Conservation (phyloP, 92 coral and sea anemone genomes). For the Porites evermanni region DNA sequence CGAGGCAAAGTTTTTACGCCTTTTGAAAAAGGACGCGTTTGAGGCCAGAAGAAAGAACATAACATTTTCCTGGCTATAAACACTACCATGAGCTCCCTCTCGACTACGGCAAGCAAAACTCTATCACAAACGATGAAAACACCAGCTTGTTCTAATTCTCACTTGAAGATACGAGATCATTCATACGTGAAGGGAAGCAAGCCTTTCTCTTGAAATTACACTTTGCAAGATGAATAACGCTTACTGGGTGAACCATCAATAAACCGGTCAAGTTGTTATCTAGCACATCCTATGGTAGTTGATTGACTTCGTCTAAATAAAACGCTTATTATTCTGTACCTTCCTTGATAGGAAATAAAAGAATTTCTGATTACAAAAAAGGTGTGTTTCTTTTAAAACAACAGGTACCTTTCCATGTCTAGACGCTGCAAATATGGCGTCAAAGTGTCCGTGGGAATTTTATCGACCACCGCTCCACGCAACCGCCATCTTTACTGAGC, state of each 20-base stretch:
- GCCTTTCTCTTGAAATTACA: background rate
- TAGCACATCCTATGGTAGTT: background rate
- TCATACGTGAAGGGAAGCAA: background rate
- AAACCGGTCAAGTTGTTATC: no score
- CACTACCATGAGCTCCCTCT: no score
- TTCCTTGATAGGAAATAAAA: slow-evolving; percentile 20
- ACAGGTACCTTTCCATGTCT: slow-evolving; percentile 20
- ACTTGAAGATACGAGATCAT: background rate
- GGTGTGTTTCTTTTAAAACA: slow-evolving; percentile 1
- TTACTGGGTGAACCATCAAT: no score
- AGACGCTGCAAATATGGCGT: slow-evolving; percentile 26
- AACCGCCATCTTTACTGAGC: slow-evolving; percentile 7
- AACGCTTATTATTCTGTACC: background rate
- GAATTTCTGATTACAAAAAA: slow-evolving; percentile 1
- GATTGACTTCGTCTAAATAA: background rate
- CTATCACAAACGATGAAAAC: background rate
- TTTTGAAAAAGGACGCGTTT: background rate
- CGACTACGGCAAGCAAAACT: background rate
- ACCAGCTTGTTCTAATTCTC: background rate
- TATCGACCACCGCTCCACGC: background rate
- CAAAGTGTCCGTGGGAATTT: slow-evolving; percentile 22
- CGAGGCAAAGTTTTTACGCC: background rate
- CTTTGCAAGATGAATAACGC: no score
- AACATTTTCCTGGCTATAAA: no score
- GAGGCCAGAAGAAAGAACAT: no score